These are phyloP conservation scores for Acrossocheilus wenchowensis DNA, from an alignment of 2,797 vertebrate genomes.

Conservation along the genomic window DNA sequence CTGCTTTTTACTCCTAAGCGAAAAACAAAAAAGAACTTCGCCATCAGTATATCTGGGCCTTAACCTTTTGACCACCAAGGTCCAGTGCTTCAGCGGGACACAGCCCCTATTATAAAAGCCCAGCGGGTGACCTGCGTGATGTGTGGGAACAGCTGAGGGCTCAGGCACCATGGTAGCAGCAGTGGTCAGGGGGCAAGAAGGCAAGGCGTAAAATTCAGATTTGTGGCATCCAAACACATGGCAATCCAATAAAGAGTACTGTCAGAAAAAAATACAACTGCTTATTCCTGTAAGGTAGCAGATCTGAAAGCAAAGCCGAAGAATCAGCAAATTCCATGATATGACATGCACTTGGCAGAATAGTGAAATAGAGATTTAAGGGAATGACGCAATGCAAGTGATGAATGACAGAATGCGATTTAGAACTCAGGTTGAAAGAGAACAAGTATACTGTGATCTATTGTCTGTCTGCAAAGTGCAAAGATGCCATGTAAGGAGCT, in stretches of 20 bases:
- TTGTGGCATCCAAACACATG: conserved; percentile 24
- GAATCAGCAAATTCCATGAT: neutral
- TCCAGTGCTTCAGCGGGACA: conserved; percentile 21
- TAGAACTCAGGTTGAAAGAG: neutral
- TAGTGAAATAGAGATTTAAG: neutral
- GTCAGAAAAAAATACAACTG: neutral
- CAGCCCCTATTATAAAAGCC: conserved; percentile 40
- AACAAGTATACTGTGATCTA: neutral
- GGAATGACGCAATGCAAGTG: conserved; percentile 13
- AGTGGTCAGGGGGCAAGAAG: neutral
- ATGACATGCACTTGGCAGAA: conserved; percentile 9
- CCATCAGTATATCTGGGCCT: conserved; percentile 26
- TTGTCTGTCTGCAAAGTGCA: conserved; percentile 32
- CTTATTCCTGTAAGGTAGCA: conserved; percentile 5
- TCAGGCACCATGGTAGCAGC: neutral
- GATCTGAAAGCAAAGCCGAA: neutral
- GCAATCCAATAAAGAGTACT: neutral
- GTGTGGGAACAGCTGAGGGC: conserved; percentile 59
- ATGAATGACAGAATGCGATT: conserved; percentile 20
- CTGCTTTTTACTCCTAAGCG: neutral
- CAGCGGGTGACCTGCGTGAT: conserved; percentile 47
- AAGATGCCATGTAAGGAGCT: conserved; percentile 44
- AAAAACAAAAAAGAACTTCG: neutral
- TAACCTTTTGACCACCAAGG: conserved; percentile 40
- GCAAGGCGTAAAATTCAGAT: neutral